phyloP scores from a whole-genome alignment of 2,888 invertebrate genomes.

The Rhamnusium bicolor region DNA sequence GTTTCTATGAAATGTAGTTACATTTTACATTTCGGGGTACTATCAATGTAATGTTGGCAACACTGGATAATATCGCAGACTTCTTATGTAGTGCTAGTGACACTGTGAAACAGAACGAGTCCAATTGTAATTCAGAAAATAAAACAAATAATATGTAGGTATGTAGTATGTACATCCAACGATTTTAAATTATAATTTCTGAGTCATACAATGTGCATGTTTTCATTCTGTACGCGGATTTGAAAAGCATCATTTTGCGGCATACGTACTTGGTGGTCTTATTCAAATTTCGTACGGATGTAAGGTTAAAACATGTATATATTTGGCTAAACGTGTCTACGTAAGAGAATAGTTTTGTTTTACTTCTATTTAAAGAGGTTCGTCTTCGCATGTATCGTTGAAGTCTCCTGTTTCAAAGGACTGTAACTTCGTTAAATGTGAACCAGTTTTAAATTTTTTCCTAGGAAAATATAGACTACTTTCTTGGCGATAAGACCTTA shows the following conservation, averaged over 20 bases:
- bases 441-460: too few species aligned
- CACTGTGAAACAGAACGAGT: conserved; percentile 6
- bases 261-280: conserved; percentile 4
- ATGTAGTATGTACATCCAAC: not conserved
- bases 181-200: conserved; percentile 22
- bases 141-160: conserved; percentile 9
- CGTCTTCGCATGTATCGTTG: too few species aligned
- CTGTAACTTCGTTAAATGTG: too few species aligned
- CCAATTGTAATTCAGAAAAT: conserved; percentile 16
- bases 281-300: not conserved
- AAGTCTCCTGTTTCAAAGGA: too few species aligned
- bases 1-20: too few species aligned
- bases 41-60: conserved; percentile 7
- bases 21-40: too few species aligned
- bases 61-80: not conserved
- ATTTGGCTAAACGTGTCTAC: too few species aligned
- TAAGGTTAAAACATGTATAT: not conserved
- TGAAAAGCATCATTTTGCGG: not conserved
- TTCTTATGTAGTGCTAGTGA: not conserved
- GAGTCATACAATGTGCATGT: conserved; percentile 2
- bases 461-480: too few species aligned
- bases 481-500: too few species aligned
- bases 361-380: too few species aligned
- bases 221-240: not conserved
- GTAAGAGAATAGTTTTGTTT: too few species aligned